Evolutionary conservation across 2,797 vertebrate species (phyloP), one percentile per base, ranked within the genome.

Genomic region (Pipistrellus pipistrellus): DNA sequence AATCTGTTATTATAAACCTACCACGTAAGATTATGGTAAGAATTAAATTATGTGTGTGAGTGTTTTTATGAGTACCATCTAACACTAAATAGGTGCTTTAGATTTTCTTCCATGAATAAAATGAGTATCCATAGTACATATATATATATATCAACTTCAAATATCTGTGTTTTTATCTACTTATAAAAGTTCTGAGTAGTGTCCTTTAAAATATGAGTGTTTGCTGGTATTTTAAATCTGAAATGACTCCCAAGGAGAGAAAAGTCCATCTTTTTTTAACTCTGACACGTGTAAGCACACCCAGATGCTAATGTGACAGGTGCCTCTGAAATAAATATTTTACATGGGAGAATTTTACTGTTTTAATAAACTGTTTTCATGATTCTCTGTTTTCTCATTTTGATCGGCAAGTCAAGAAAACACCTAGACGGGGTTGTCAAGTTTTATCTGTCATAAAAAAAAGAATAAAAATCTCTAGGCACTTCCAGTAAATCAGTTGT

Each of bases 381-480:
- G 8, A 20, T 80, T 85, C 17, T 71, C 57, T 84, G 38, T 92
- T 95, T 94, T 94, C 82, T 96, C 78, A 94, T 94, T 96, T 95
- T 95, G 69, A 96, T 94, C 68, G 82, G 57, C 66, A 89, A 83
- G 75, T 59, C 23, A 89, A 95, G 84, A 95, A 95, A 93, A 91
- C n/a, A 86, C 55, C 62, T 91, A 94, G 87, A 91, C 71, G 48
- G 35, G 35, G 38, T 25, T 96, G 94, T 97, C 97, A 96, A 91
- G 57, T 96, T 51, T 92, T 95, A 97, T 97, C 51, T 38, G 93
- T 97, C 96, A 96, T 93, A 68, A 82, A 75, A 75, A 75, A 90
- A 83, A 69, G 86, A 92, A 78, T 87, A 89, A 92, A 48, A 92
- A 94, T 96, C 91, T 97, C 64, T 32, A 96, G 75, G 66, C 38